phyloP scores from a whole-genome alignment of 2,797 vertebrate genomes.

The Pseudomugil gertrudae region DNA sequence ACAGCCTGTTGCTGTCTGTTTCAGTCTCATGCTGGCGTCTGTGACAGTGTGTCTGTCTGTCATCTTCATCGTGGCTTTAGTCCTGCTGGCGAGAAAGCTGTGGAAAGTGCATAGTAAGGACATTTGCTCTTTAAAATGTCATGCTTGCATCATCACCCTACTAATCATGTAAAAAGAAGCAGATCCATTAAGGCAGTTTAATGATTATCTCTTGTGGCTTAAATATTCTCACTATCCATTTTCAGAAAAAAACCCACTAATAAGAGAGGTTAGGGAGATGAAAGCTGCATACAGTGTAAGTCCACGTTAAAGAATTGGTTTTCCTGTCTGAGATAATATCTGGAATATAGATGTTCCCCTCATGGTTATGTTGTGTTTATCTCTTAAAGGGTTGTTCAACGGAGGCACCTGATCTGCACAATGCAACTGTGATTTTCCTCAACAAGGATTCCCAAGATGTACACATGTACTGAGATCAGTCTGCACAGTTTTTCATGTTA shows the following conservation, averaged over 20 bases:
- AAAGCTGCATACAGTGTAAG: slow-evolving; percentile 58
- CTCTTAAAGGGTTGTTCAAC: slow-evolving; percentile 46
- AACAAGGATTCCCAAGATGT: slow-evolving; percentile 50
- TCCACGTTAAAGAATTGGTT: background rate
- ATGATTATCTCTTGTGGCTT: background rate
- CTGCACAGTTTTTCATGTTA: background rate
- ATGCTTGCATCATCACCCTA: background rate
- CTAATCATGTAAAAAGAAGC: background rate
- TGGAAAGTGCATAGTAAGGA: slow-evolving; percentile 69
- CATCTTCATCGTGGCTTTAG: slow-evolving; percentile 51
- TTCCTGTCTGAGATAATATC: background rate
- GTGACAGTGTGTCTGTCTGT: slow-evolving; percentile 52
- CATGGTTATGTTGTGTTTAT: background rate
- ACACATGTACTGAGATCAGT: slow-evolving; percentile 33
- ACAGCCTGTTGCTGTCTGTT: slow-evolving; percentile 31
- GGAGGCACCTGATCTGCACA: slow-evolving; percentile 39
- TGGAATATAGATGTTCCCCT: slow-evolving; percentile 2
- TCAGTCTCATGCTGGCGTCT: slow-evolving; percentile 59
- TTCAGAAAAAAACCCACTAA: slow-evolving; percentile 40
- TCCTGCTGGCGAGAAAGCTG: slow-evolving; percentile 44
- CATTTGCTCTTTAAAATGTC: background rate
- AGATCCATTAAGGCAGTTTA: slow-evolving; percentile 1
- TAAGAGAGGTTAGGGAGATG: slow-evolving; percentile 16
- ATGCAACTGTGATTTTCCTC: slow-evolving; percentile 53
- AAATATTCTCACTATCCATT: slow-evolving; percentile 11